Evolutionary conservation across 2,797 vertebrate species (phyloP), one percentile per base, ranked within the genome.

Genomic region (Gallinago stenura): DNA sequence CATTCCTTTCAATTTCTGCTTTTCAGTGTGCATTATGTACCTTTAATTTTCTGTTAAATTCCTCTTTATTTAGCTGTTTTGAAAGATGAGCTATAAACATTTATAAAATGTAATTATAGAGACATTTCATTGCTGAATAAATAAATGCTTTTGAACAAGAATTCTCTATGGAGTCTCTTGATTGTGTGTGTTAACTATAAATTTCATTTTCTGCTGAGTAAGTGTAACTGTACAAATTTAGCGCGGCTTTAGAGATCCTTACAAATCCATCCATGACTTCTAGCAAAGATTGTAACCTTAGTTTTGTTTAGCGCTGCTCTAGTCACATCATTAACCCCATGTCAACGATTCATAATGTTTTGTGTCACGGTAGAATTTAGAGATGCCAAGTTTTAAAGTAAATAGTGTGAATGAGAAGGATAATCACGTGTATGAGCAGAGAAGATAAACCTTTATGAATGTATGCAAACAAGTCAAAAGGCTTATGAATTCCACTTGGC

Each of bases 201-300:
- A 77, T 75, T 78, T 41, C 6, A 21, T 91, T 91, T 87, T 96
- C 89, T 95, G 94, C 93, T 93, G 95, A 95, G 73, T 91, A 50
- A 69, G 43, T 64, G 45, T 12, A 87, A 71, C 26, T 62, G 50
- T 65, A 71, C 94, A 95, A 94, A 83, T 60, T 19, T 81, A 90
- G 90, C 81, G 61, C 48, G 92, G 71, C 89, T 96, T 94, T 82
- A 53, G 83, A 20, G 35, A 25, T 64, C 88, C 61, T 70, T 94
- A 83, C 77, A 95, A 91, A 93, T 94, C 93, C 90, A 78, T 68
- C 81, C 45, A 26, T 92, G 95, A 89, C 90, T 93, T 95, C 94
- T 91, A 93, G 97, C 91, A 92, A 70, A 94, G 96, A 60, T 11
- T 83, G 91, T 78, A 84, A 93, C 96, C 69, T 77, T 16, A 17